A percentile compares a stretch with the other conserved stretches of the same genome.
Evolutionary conservation across 2,797 vertebrate genomes (phyloP).

Genomic region (Silurus aristotelis): DNA sequence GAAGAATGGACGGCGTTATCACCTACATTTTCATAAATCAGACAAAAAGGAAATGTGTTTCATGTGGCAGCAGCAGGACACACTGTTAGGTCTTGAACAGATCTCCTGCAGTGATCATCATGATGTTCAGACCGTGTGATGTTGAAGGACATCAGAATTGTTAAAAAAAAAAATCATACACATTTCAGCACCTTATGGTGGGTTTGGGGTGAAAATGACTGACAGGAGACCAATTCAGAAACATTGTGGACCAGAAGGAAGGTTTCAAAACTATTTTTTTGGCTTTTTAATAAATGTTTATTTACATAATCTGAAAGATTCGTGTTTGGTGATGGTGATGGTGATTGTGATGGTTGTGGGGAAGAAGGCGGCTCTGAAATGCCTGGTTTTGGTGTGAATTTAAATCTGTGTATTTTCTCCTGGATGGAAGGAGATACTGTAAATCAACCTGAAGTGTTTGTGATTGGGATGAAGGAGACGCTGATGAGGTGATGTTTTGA

Average conservation of each 20-base stretch:
- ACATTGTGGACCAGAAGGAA: neutral
- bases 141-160: neutral
- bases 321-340: too few species aligned
- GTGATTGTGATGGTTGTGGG: too few species aligned
- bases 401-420: too few species aligned
- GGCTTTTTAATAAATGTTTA: neutral
- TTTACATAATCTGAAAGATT: neutral
- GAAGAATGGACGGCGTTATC: slow-evolving; percentile 33
- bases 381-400: too few species aligned
- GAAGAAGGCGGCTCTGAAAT: too few species aligned
- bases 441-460: too few species aligned
- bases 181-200: neutral
- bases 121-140: neutral
- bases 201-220: neutral
- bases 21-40: slow-evolving; percentile 14
- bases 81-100: neutral
- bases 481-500: too few species aligned
- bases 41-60: slow-evolving; percentile 1
- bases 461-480: too few species aligned
- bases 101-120: slow-evolving; percentile 2
- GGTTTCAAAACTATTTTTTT: neutral
- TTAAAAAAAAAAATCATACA: neutral
- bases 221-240: neutral
- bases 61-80: neutral
- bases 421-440: too few species aligned